Evolutionary conservation across 2,888 invertebrate genomes (phyloP).

Genomic region (Heliconius ismenius): DNA sequence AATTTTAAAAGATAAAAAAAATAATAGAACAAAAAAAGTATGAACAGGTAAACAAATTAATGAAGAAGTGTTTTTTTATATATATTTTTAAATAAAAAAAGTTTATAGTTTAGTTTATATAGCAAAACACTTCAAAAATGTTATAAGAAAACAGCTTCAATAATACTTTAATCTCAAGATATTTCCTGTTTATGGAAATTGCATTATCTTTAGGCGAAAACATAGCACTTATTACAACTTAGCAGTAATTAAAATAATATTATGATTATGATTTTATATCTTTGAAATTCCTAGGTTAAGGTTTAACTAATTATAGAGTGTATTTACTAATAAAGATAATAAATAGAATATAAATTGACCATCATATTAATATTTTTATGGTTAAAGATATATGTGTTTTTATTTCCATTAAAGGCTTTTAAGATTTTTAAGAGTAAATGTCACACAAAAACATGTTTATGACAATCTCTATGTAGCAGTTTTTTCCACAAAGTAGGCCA

Average conservation of each 20-base stretch:
- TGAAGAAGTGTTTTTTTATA: no score
- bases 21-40: no score
- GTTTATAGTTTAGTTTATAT: no score
- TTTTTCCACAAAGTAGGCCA: no score
- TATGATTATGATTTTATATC: slow-evolving; percentile 30
- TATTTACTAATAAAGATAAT: background rate
- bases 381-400: no score
- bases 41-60: no score
- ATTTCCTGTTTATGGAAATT: slow-evolving; percentile 36
- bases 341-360: background rate
- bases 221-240: background rate
- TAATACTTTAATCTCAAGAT: slow-evolving; percentile 21
- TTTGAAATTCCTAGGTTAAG: slow-evolving; percentile 25
- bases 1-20: no score
- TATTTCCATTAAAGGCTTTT: no score
- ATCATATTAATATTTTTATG: background rate
- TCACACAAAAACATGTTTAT: no score
- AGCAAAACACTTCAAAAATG: background rate
- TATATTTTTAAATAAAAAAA: background rate
- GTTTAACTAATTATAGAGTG: slow-evolving; percentile 1
- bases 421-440: no score
- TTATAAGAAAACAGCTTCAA: background rate
- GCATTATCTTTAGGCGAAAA: slow-evolving; percentile 28
- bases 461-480: no score
- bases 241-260: slow-evolving; percentile 35